Evolutionary conservation across 2,888 invertebrate genomes (phyloP).

Genomic region (Hedya salicella): DNA sequence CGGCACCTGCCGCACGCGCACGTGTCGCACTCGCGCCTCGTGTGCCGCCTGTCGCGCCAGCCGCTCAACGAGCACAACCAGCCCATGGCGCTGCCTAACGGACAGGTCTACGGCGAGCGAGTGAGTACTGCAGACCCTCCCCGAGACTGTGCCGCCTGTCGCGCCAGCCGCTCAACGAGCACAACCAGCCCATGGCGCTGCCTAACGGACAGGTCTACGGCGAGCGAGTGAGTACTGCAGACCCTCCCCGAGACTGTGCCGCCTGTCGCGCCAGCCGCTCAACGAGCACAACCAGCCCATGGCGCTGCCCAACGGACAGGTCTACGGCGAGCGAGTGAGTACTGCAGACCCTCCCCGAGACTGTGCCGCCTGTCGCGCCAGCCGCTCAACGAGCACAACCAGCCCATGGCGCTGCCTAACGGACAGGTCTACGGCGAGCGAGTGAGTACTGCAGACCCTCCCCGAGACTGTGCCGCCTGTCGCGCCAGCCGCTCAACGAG

Average conservation of each 20-base stretch:
- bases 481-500: conserved; percentile 96
- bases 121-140: conserved; percentile 84
- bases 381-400: conserved; percentile 98
- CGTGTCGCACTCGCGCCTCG: conserved; percentile 97
- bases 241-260: no score
- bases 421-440: conserved; percentile 98
- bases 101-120: conserved; percentile 97
- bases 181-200: conserved; percentile 99
- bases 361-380: conserved; percentile 96
- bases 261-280: conserved; percentile 94
- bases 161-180: conserved; percentile 96
- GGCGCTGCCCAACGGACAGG: conserved; percentile 99
- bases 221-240: conserved; percentile 88
- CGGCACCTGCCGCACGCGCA: conserved; percentile 96
- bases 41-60: conserved; percentile 95
- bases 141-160: conserved; percentile 97
- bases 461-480: conserved; percentile 96
- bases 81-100: conserved; percentile 99
- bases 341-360: no score
- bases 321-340: conserved; percentile 94
- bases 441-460: conserved; percentile 85
- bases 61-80: conserved; percentile 99
- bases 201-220: conserved; percentile 99
- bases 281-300: conserved; percentile 99
- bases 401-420: conserved; percentile 99